These are phyloP conservation scores for Gopherus flavomarginatus DNA, from an alignment of 2,113 vertebrate genomes.

Conservation along the genomic window DNA sequence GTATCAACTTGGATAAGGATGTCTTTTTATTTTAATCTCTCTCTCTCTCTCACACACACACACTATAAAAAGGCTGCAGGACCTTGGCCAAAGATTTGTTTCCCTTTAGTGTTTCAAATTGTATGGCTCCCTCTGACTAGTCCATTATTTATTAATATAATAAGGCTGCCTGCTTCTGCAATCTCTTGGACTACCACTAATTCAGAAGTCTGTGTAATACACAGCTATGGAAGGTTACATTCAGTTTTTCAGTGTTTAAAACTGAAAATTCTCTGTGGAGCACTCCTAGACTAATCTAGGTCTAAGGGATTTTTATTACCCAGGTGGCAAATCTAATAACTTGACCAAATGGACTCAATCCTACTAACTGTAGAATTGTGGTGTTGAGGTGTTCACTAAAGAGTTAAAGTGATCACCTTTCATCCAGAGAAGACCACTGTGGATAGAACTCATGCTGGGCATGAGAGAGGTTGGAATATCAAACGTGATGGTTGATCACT, in stretches of 20 bases:
- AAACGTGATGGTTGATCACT: not conserved
- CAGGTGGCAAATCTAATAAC: not conserved
- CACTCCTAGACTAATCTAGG: not conserved
- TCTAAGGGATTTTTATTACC: not conserved
- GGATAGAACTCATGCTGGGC: not conserved
- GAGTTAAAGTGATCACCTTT: not conserved
- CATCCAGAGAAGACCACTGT: not conserved
- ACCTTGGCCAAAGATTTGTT: not conserved
- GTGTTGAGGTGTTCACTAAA: too few relatives aligned
- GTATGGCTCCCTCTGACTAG: not conserved
- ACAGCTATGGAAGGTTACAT: not conserved
- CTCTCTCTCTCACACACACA: too few relatives aligned
- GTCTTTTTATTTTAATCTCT: not conserved
- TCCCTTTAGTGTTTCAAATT: not conserved
- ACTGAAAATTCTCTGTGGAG: not conserved
- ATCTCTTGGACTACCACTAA: not conserved
- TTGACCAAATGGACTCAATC: not conserved
- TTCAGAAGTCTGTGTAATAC: not conserved
- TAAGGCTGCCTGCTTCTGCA: not conserved
- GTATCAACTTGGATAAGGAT: conserved; percentile 18
- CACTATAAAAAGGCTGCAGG: not conserved
- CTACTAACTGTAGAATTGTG: not conserved
- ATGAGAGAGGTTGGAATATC: not conserved
- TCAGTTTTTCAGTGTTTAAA: not conserved
- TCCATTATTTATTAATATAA: not conserved